phyloP scores from a whole-genome alignment of 2,113 vertebrate species.

The Gnathonemus longibarbis region DNA sequence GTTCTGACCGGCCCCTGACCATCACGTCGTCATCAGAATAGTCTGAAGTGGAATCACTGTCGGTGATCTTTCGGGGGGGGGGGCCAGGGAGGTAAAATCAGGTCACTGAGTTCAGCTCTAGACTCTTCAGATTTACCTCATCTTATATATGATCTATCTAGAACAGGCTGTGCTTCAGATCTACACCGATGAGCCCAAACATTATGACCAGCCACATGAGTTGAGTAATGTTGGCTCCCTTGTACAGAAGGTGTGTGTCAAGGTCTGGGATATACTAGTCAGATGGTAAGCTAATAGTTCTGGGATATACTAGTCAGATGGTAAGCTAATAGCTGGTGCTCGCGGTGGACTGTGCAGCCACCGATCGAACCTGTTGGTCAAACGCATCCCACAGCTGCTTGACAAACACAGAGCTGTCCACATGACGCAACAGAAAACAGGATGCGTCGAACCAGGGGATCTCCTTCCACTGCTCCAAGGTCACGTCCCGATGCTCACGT shows the following conservation, averaged over 20 bases:
- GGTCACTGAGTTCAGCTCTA: neutral
- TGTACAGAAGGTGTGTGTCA: neutral
- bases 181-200: neutral
- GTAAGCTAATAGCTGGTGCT: neutral
- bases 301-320: neutral
- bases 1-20: constrained; percentile 61
- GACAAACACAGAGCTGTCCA: neutral
- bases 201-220: neutral
- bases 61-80: constrained; percentile 45
- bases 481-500: neutral
- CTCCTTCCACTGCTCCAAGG: neutral
- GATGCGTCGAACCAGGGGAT: neutral
- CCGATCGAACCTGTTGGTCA: neutral
- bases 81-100: neutral
- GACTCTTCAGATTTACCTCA: neutral
- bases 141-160: too few relatives aligned
- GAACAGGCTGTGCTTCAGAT: too few relatives aligned
- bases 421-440: neutral
- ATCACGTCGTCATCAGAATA: constrained; percentile 76
- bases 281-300: neutral
- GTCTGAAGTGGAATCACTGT: constrained; percentile 73
- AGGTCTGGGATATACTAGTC: neutral
- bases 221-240: neutral
- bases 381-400: neutral
- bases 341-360: neutral